Conservation (phyloP, 1,140 invertebrate species). For the Drosophila subobscura region DNA sequence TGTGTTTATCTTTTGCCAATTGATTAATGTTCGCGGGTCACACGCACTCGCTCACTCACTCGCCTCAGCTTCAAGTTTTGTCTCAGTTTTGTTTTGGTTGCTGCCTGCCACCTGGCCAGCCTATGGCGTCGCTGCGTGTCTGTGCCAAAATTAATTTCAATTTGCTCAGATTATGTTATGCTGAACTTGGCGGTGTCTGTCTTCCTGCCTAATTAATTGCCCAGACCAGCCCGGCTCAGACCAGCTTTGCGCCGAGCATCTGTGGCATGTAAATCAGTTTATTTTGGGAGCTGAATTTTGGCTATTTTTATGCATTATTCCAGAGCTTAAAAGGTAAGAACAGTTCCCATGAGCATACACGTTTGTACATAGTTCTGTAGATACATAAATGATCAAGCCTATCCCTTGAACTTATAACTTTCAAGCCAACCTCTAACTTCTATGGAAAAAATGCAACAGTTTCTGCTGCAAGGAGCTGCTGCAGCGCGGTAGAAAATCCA, state of each 20-base stretch:
- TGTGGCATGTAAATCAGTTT: constrained; percentile 38
- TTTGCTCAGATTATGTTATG: constrained; percentile 46
- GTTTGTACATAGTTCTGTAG: too few species aligned
- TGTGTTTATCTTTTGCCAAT: not conserved
- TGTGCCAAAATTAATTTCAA: constrained; percentile 61
- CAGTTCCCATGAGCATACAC: too few species aligned
- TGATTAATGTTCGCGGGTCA: constrained; percentile 73
- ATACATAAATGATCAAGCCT: too few species aligned
- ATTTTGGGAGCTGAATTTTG: constrained; percentile 3
- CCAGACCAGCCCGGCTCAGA: not conserved
- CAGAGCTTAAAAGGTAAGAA: too few species aligned
- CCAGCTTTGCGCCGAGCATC: constrained; percentile 22
- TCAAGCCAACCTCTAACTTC: too few species aligned
- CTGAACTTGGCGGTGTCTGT: constrained; percentile 37
- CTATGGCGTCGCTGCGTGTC: constrained; percentile 56
- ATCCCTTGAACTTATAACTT: too few species aligned
- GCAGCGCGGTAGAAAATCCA: too few species aligned
- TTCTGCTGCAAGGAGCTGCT: too few species aligned
- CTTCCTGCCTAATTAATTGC: constrained; percentile 39
- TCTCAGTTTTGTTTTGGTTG: constrained; percentile 13
- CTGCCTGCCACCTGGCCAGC: constrained; percentile 9
- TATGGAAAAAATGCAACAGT: too few species aligned
- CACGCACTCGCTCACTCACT: constrained; percentile 50
- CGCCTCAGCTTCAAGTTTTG: constrained; percentile 14
- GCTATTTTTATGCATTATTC: too few species aligned